A percentile compares a stretch with the other conserved stretches of the same genome.
Evolutionary conservation across 2,888 invertebrate species (phyloP).

Genomic region (Phorcus lineatus): DNA sequence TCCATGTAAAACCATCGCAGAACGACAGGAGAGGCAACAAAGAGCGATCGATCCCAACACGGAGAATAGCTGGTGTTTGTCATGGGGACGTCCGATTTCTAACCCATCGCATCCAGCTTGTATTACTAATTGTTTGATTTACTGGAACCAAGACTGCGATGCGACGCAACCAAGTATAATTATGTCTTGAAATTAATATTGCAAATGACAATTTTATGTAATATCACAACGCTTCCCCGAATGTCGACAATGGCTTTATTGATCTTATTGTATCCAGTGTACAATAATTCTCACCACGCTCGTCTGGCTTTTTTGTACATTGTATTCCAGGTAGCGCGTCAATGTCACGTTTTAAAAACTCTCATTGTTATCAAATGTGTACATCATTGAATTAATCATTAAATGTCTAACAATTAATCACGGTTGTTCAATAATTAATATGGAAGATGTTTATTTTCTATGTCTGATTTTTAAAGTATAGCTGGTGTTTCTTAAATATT

Average conservation of each 20-base stretch:
- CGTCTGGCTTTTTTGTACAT: no score
- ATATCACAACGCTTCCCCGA: background rate
- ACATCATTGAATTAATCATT: no score
- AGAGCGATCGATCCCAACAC: constrained; percentile 9
- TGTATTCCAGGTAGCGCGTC: no score
- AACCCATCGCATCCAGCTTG: constrained; percentile 14
- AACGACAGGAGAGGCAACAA: background rate
- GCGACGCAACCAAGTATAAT: background rate
- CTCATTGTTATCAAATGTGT: no score
- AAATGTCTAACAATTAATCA: background rate
- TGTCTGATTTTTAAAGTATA: background rate
- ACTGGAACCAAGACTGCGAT: background rate
- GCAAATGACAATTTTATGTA: constrained; percentile 24
- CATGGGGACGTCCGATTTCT: constrained; percentile 1
- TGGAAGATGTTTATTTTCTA: background rate
- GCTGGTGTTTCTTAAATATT: background rate
- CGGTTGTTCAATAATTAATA: background rate
- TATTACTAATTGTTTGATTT: constrained; percentile 25
- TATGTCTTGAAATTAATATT: constrained; percentile 24
- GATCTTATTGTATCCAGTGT: background rate
- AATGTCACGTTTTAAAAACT: no score
- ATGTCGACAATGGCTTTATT: background rate
- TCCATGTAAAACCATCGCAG: constrained; percentile 5
- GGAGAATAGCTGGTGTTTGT: background rate
- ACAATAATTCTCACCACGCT: no score